Evolutionary conservation across 1,140 invertebrate genomes (phyloP), one percentile per base, ranked within the genome.

Genomic region (Drosophila chauvacae): DNA sequence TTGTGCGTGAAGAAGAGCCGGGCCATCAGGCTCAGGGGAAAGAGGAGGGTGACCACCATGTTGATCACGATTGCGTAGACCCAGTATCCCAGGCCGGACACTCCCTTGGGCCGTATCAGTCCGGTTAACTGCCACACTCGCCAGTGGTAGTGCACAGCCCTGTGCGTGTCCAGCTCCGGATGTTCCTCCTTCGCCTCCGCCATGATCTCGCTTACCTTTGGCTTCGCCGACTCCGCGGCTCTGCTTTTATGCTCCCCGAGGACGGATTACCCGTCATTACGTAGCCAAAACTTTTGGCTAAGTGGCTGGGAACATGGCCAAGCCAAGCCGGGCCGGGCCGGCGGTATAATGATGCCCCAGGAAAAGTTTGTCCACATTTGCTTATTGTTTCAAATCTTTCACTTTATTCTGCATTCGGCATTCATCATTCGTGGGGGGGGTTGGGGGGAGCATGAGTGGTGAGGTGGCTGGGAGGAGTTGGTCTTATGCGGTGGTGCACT

Each of bases 51-150:
- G 9, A 88, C 83, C 23, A 83, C 14, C 4, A 48, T n/a, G 48
- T 91, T 91, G 18, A 91, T 42, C 0, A 39, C 0, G 10, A 90
- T 18, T 1, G 68, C 44, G 30, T 83, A 91, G 4, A 51, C 0
- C 7, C 42, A 14, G 42, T 79, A 87, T 6, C 7, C 1, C 3
- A 10, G 0, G 2, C 44, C 23, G 2, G 57, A n/a, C 9, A 65
- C 41, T 0, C 59, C 44, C 20, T 44, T 2, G 3, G 77, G 76
- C 7, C 44, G 56, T 14, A 91, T 66, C 3, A 91, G 23, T 1
- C 90, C 90, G 20, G 73, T 90, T 4, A 81, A 45, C 57, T 80
- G 18, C 90, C 90, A 91, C 0, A 91, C 78, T 0, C 66, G 53
- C 80, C 77, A 91, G 50, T 91, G 90, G 55, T 90, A 85, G 1